Evolutionary conservation across 2,113 vertebrate genomes (phyloP), one percentile per base, ranked within the genome.

Genomic region (Silurus asotus): DNA sequence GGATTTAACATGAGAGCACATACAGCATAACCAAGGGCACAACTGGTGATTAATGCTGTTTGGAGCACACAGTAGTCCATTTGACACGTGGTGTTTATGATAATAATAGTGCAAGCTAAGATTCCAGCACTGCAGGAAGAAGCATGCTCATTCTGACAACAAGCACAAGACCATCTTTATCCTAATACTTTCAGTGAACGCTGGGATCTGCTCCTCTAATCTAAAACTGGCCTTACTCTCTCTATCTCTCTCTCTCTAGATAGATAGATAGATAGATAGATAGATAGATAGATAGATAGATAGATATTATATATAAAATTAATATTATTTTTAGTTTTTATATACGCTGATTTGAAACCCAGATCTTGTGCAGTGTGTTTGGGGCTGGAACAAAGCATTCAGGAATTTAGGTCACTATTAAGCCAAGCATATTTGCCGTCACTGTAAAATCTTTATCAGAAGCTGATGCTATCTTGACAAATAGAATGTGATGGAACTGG

Each of bases 31-130:
- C 72, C 51, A 75, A 74, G 51, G 19, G 51, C 49, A 53, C 74
- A 78, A 20, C 25, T 5, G 77, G 77, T 79, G 25, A 79, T 79
- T 79, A 45, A 59, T 59, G 58, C 55, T 37, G 25, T 79, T 80
- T 45, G 28, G 28, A 80, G 8, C 56, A 11, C 19, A 45, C 28
- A 80, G 56, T 59, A 20, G 56, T 1, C 17, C 48, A 11, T 19
- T 20, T 80, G 28, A 23, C 56, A 79, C 5, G 51, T 76, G 28
- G 77, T 80, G 56, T 23, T 80, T 80, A 80, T 61, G 4, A 61
- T 20, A 23, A 80, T 45, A 20, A 79, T 20, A 58, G 76, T 78
- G 55, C 28, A 13, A 20, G 25, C 15, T 37, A 56, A 28, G 55
- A 28, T 13, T 55, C 6, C 7, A 9, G 7, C 67, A 19, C 45